Conservation (phyloP, 2,888 invertebrate species). For the Leptopterna dolabrata region DNA sequence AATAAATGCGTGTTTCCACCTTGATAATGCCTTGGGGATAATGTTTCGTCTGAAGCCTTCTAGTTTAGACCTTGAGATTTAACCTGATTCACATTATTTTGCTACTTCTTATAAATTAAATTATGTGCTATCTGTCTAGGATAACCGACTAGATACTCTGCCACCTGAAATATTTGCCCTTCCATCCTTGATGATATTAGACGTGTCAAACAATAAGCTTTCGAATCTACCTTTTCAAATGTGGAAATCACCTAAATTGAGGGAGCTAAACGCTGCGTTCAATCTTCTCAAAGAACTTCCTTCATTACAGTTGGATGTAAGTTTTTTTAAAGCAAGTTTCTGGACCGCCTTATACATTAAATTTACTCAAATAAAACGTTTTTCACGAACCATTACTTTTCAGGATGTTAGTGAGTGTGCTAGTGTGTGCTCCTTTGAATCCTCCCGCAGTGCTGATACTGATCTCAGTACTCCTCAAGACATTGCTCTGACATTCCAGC, state of each 20-base stretch:
- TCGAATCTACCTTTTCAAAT: slow-evolving; percentile 83
- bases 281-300: slow-evolving; percentile 85
- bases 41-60: too few relatives aligned
- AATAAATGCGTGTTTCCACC: too few relatives aligned
- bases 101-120: not conserved
- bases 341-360: too few relatives aligned
- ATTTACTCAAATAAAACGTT: not conserved
- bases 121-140: slow-evolving; percentile 69
- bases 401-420: slow-evolving; percentile 62
- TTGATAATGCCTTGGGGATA: too few relatives aligned
- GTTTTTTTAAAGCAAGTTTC: not conserved
- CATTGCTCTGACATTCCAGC: slow-evolving; percentile 54
- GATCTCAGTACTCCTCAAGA: slow-evolving; percentile 59
- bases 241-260: slow-evolving; percentile 87
- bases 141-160: slow-evolving; percentile 86
- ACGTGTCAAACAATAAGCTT: slow-evolving; percentile 94
- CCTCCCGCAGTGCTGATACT: slow-evolving; percentile 66
- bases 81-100: too few relatives aligned
- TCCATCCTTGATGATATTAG: slow-evolving; percentile 81
- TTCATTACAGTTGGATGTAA: slow-evolving; percentile 62
- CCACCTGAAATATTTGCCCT: slow-evolving; percentile 86
- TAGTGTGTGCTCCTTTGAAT: slow-evolving; percentile 64
- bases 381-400: not conserved
- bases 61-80: too few relatives aligned
- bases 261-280: slow-evolving; percentile 89